Percentiles rank a stretch among this genome's conserved stretches.
Conservation (phyloP, 1,140 invertebrate genomes). For the Nasonia longicornis region DNA sequence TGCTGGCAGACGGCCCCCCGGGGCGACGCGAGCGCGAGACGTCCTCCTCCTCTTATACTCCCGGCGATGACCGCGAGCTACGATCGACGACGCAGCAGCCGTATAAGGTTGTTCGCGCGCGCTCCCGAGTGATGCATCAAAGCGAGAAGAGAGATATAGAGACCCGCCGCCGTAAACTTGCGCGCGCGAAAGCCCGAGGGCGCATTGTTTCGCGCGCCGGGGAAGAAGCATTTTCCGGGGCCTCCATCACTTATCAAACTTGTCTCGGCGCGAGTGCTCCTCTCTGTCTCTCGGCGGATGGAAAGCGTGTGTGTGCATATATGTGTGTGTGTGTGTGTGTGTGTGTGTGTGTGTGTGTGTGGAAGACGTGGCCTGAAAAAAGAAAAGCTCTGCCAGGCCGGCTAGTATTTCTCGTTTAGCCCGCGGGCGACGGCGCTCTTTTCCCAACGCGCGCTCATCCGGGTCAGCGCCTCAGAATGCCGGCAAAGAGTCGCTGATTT, state of each 20-base stretch:
- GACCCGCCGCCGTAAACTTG: neutral
- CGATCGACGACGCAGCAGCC: neutral
- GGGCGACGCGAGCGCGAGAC: neutral
- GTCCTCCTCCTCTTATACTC: too few species aligned
- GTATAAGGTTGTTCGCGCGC: too few species aligned
- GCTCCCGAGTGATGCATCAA: neutral
- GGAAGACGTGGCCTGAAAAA: neutral
- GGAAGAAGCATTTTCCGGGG: conserved; percentile 25
- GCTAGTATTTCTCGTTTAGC: conserved; percentile 40
- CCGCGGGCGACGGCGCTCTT: conserved; percentile 30
- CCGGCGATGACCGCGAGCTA: neutral
- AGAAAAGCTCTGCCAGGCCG: neutral
- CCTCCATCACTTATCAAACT: conserved; percentile 42
- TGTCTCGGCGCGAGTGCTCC: conserved; percentile 4
- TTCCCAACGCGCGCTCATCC: conserved; percentile 21
- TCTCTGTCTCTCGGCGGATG: neutral
- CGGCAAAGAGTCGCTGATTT: conserved; percentile 23
- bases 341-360: neutral
- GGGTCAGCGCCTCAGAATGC: conserved; percentile 35
- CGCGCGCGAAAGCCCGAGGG: conserved; percentile 16
- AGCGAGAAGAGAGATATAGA: neutral
- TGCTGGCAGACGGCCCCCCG: neutral
- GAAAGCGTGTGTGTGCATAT: neutral
- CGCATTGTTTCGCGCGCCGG: conserved; percentile 30
- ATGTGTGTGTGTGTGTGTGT: neutral